Evolutionary conservation across 2,888 invertebrate genomes (phyloP), one percentile per base, ranked within the genome.

Genomic region (Tenthredo mesomela): DNA sequence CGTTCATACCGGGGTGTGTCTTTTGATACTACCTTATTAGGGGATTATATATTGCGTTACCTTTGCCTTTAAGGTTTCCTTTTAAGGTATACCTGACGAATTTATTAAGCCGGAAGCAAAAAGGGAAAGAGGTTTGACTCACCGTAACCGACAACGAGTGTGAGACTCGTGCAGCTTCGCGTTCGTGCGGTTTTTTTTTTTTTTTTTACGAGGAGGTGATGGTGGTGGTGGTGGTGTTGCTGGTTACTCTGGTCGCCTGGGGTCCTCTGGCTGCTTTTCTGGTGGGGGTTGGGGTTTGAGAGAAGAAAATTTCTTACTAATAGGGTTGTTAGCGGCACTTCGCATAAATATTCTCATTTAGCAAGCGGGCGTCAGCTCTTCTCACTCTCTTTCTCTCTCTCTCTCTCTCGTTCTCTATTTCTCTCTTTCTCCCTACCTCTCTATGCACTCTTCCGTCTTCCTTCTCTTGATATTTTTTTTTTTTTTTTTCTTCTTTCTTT

Each of bases 261-360:
- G 77, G 29, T 29, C 77, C 77, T 18, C 77, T 18, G 33, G 47
- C 15, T 33, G 67, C 67, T 67, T 25, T 18, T 67, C 67, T 67
- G 40, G 43, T 0, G 54, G 21, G 21, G 37, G 61, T 54, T 80
- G 65, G 33, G 18, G 43, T 67, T 43, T 67, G 82, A 65, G 54
- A 85, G 75, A 80, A 82, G 78, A 25, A 43, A 84, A 65, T 86
- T 86, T 87, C 85, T 86, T 82, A 85, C 80, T 87, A 85, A 88
- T 88, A 88, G 87, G 86, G 87, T 87, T 87, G 87, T 88, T 88
- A 88, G 87, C 87, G 83, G 78, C 86, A 87, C 88, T 88, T 88
- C 85, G 87, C 86, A 87, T 87, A 88, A 89, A 89, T 88, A 89
- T 89, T 87, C 87, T 86, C 86, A 87, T 88, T 89, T 88, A 87